Conservation (phyloP, 2,797 vertebrate species). For the Ctenochaetus hawaiiensis region DNA sequence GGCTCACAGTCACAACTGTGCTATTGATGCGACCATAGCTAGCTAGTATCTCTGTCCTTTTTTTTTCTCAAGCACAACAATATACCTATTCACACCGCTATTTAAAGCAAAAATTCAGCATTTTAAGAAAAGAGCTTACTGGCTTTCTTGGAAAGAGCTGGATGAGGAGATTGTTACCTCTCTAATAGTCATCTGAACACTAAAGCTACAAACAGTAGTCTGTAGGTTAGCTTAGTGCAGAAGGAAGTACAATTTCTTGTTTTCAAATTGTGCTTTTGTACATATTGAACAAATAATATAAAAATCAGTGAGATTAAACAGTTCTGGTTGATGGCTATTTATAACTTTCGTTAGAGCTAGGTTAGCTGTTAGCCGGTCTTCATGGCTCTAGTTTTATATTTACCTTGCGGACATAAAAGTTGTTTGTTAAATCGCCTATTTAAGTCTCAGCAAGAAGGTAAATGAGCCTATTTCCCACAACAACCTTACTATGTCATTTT, state of each 20-base stretch:
- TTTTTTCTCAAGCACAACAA: slow-evolving; percentile 13
- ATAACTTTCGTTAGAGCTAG: background rate
- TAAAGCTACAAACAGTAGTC: background rate
- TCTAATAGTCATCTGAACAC: no score
- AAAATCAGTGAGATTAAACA: background rate
- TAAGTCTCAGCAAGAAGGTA: background rate
- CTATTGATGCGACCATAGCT: slow-evolving; percentile 41
- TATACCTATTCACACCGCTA: background rate
- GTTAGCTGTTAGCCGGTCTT: background rate
- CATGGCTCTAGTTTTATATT: background rate
- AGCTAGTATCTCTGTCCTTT: slow-evolving; percentile 38
- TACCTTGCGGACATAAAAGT: background rate
- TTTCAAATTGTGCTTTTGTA: background rate
- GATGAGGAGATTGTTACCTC: background rate
- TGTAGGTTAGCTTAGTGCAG: slow-evolving; percentile 3
- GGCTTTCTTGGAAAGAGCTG: background rate
- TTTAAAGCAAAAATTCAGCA: background rate
- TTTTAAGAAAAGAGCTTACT: background rate
- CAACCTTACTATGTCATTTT: background rate
- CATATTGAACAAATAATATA: background rate
- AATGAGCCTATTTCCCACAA: background rate
- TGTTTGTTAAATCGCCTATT: background rate
- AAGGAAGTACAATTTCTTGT: background rate
- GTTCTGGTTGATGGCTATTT: background rate
- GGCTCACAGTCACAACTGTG: slow-evolving; percentile 48